Conservation (phyloP, 2,797 vertebrate species). For the Dryobates pubescens region DNA sequence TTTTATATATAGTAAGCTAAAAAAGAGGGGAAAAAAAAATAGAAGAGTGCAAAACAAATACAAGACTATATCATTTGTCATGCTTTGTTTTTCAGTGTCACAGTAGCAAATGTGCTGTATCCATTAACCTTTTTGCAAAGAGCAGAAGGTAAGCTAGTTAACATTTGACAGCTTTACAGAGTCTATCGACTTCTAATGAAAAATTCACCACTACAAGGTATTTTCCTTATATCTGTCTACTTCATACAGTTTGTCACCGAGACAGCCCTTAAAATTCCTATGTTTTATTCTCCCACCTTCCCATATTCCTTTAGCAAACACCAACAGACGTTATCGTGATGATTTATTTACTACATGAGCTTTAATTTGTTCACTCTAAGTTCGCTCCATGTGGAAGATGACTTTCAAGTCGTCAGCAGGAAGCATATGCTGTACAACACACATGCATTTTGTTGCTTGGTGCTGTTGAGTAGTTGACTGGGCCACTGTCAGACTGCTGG, state of each 20-base stretch:
- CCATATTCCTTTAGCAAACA: constrained; percentile 41
- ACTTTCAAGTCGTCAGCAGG: constrained; percentile 53
- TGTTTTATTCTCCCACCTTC: constrained; percentile 19
- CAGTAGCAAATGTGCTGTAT: constrained; percentile 78
- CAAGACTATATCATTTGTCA: constrained; percentile 66
- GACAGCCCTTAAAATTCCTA: constrained; percentile 45
- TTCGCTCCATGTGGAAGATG: constrained; percentile 34
- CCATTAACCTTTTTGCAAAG: constrained; percentile 83
- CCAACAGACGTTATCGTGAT: constrained; percentile 34
- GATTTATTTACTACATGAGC: constrained; percentile 67
- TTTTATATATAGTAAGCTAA: background rate
- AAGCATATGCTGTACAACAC: background rate
- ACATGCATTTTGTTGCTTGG: constrained; percentile 14
- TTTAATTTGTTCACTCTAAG: constrained; percentile 63
- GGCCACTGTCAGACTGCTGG: background rate
- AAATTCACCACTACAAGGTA: constrained; percentile 68
- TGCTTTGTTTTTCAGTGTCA: constrained; percentile 73
- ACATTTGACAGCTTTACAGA: constrained; percentile 72
- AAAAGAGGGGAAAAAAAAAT: background rate
- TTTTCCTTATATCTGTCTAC: constrained; percentile 58
- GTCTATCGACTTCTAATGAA: constrained; percentile 77
- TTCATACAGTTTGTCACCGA: constrained; percentile 54
- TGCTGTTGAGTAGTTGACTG: background rate
- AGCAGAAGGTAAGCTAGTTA: constrained; percentile 79
- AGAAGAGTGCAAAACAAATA: constrained; percentile 56